phyloP scores from a whole-genome alignment of 2,888 invertebrate genomes.

The Drosophila kanekoi region DNA sequence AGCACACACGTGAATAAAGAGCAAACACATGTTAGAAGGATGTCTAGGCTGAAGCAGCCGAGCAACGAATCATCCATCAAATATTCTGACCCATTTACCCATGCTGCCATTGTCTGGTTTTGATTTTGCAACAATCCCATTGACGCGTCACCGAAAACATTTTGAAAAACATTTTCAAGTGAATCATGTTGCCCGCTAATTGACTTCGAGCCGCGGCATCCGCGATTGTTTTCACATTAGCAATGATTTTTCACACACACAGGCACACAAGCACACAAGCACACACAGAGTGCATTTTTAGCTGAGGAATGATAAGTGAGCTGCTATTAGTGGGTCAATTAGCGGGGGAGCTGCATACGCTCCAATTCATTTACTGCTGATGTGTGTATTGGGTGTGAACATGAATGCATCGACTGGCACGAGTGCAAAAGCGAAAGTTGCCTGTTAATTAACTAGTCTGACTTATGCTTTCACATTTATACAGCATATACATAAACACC shows the following conservation, averaged over 20 bases:
- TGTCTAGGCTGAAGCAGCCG: conserved; percentile 6
- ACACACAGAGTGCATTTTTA: conserved; percentile 23
- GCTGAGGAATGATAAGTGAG: conserved; percentile 66
- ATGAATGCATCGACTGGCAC: conserved; percentile 47
- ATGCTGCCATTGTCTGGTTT: conserved; percentile 40
- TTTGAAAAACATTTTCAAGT: conserved; percentile 62
- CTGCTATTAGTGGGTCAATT: conserved; percentile 75
- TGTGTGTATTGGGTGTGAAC: conserved; percentile 57
- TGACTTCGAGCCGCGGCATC: conserved; percentile 76
- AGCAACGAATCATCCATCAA: not conserved
- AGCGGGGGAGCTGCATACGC: conserved; percentile 59
- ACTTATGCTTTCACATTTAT: not conserved
- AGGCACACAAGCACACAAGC: not conserved
- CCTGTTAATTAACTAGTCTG: conserved; percentile 55
- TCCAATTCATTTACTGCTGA: conserved; percentile 58
- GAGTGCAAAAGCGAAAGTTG: conserved; percentile 63
- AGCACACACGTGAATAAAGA: not conserved
- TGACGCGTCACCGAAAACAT: conserved; percentile 45
- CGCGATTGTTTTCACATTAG: conserved; percentile 80
- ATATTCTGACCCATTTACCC: conserved; percentile 51
- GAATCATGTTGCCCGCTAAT: conserved; percentile 71
- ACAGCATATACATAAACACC: no score
- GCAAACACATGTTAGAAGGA: not conserved
- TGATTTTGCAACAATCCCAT: conserved; percentile 24
- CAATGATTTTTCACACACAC: conserved; percentile 63